A percentile compares a stretch with the other conserved stretches of the same genome.
Conservation (phyloP, 2,888 invertebrate species). For the Rhopalosiphum nymphaeae region DNA sequence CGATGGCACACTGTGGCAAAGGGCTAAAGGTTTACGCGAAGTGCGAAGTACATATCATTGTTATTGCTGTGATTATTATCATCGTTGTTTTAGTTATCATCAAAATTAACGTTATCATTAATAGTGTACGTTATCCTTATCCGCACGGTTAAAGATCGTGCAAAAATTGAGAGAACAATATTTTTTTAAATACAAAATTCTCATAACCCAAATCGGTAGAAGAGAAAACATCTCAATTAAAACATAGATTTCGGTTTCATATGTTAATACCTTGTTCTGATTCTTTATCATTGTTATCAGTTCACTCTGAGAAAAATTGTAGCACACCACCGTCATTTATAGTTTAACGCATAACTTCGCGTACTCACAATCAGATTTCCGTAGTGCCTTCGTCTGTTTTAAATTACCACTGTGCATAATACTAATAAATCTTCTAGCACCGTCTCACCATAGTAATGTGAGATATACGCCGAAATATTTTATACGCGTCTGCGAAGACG, state of each 20-base stretch:
- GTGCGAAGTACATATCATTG: neutral
- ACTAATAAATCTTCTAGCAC: neutral
- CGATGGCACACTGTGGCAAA: neutral
- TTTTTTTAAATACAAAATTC: neutral
- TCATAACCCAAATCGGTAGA: no score
- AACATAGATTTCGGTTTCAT: neutral
- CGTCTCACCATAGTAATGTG: neutral
- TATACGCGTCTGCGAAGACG: neutral
- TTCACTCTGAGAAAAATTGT: neutral
- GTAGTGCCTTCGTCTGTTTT: neutral
- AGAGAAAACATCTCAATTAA: neutral
- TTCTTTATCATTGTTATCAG: neutral
- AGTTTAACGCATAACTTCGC: neutral
- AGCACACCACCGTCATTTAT: neutral
- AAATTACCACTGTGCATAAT: neutral
- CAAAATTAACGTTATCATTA: neutral
- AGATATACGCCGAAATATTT: neutral
- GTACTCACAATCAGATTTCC: neutral
- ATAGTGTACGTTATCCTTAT: neutral
- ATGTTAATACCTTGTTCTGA: neutral
- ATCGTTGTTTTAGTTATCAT: neutral
- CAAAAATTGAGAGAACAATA: neutral
- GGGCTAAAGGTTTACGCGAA: neutral
- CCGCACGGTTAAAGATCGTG: no score
- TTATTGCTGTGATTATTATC: neutral